Conservation (phyloP, 2,113 vertebrate genomes). For the Stercorarius parasiticus region DNA sequence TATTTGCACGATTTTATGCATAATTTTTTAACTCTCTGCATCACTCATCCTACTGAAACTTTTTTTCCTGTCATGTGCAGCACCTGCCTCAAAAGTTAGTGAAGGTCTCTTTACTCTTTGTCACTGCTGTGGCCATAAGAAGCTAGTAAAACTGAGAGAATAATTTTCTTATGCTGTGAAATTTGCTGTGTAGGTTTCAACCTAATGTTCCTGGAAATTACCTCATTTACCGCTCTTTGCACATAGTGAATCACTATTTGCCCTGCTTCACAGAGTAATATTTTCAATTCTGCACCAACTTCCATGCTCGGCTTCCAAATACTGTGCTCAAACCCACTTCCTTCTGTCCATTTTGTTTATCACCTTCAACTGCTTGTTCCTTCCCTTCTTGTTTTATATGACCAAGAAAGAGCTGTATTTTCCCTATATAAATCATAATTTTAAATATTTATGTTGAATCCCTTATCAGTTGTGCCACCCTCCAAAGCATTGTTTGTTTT, state of each 20-base stretch:
- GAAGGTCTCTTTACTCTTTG: background rate
- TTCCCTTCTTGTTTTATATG: background rate
- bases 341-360: background rate
- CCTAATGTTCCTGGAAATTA: background rate
- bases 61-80: background rate
- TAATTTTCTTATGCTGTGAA: background rate
- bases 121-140: background rate
- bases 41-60: background rate
- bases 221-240: background rate
- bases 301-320: background rate
- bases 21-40: background rate
- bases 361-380: background rate
- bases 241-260: background rate
- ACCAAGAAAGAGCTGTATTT: background rate
- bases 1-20: background rate
- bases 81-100: background rate
- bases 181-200: background rate
- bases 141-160: background rate
- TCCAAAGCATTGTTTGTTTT: background rate
- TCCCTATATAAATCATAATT: background rate
- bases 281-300: background rate
- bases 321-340: background rate
- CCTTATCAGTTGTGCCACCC: background rate
- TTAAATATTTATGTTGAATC: slow-evolving; percentile 6
- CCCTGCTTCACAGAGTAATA: background rate